Base-by-base conservation (phyloP, 2,113 vertebrate species). In the Perca fluviatilis region DNA sequence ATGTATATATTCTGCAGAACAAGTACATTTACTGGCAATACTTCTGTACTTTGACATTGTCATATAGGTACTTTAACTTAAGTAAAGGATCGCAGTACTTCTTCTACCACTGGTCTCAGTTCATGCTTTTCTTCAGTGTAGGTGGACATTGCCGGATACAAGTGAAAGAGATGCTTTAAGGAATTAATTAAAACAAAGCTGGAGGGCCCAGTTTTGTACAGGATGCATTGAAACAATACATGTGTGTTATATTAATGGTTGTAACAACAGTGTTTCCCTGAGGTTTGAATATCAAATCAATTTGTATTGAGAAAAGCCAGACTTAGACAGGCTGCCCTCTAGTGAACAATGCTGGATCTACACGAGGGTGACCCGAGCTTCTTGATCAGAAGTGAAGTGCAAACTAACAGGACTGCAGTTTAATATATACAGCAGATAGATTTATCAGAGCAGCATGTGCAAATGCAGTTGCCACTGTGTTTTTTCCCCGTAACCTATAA, bases 311-410 rank as follows among this genome's bases (percentile, higher is more conserved):
- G 23, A 60, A 2, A 47, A 81, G 33, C n/a, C 78, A 78, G 27
- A 64, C 36, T 79, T 43, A 30, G 40, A 82, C 11, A 74, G 25
- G 30, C 71, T 86, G 85, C 92, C 92, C 88, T 92, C 93, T 90
- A 85, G 91, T 92, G 91, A 77, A n/a, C 25, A 43, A 15, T n/a
- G 3, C 4, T 66, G 67, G 76, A 77, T 71, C 43, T 87, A 18
- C 89, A 75, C 1, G 27, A 66, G 49, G 8, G 57, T 78, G 50
- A 77, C 67, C 58, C 53, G 19, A 79, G 67, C 67, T 63, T 10
- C 18, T 58, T 27, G 47, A 75, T 88, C 27, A 83, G 56, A 60
- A 71, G 64, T 43, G 36, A 79, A 46, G 57, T 36, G 36, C 66
- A 84, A 43, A 65, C 63, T 70, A 80, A 85, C 73, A 76, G 49